Conservation (phyloP, 2,113 vertebrate genomes). For the Cryptomyrus ogoouensis region DNA sequence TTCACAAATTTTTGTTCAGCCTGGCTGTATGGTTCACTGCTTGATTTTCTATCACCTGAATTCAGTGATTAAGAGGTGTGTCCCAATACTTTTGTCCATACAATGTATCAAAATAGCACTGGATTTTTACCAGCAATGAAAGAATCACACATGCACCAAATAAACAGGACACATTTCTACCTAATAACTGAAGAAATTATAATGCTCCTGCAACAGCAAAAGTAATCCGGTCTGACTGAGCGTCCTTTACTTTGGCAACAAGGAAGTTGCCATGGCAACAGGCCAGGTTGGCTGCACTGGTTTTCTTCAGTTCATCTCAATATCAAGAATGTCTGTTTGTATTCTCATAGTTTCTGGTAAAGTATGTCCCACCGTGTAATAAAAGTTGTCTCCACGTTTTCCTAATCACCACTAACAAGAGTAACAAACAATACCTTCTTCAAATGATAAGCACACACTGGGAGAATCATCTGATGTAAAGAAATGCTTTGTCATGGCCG, state of each 20-base stretch:
- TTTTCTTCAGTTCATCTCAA: slow-evolving; percentile 30
- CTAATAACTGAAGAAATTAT: background rate
- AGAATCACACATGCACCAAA: background rate
- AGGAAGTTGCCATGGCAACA: slow-evolving; percentile 61
- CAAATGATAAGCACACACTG: slow-evolving; percentile 9
- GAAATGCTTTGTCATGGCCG: background rate
- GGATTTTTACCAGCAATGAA: background rate
- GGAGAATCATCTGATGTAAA: background rate
- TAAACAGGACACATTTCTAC: background rate
- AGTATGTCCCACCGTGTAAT: slow-evolving; percentile 33
- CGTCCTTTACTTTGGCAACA: slow-evolving; percentile 4
- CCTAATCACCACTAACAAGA: slow-evolving; percentile 32
- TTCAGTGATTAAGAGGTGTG: no score
- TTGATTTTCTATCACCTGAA: background rate
- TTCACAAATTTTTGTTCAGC: background rate
- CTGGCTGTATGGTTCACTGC: background rate
- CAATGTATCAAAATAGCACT: background rate
- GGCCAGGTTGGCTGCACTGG: slow-evolving; percentile 27
- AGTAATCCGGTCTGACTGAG: slow-evolving; percentile 6
- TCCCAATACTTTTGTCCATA: background rate
- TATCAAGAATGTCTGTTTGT: slow-evolving; percentile 42
- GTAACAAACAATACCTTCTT: slow-evolving; percentile 27
- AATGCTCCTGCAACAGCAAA: background rate
- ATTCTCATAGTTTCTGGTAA: slow-evolving; percentile 30
- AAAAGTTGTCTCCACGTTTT: slow-evolving; percentile 29